Conservation (phyloP, 1,140 invertebrate genomes). For the Melitaea cinxia region DNA sequence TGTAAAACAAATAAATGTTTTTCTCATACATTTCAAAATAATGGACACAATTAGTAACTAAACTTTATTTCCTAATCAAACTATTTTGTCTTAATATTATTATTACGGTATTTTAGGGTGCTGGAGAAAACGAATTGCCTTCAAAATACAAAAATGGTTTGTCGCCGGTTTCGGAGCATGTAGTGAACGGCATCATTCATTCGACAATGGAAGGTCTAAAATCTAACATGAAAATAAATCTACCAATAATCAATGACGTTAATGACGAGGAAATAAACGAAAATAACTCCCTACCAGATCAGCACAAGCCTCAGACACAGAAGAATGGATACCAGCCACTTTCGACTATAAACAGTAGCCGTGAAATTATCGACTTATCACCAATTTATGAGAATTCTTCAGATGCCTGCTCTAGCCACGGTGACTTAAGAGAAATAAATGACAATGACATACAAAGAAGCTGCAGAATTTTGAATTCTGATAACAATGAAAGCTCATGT, state of each 20-base stretch:
- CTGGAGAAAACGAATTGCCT: conserved; percentile 60
- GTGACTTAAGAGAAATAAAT: conserved; percentile 67
- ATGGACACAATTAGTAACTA: too few species aligned
- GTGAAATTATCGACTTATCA: conserved; percentile 79
- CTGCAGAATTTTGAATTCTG: conserved; percentile 67
- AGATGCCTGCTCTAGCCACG: conserved; percentile 79
- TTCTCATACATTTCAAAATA: too few species aligned
- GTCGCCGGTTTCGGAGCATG: conserved; percentile 74
- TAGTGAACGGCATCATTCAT: conserved; percentile 72
- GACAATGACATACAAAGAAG: conserved; percentile 71
- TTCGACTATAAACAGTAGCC: conserved; percentile 63
- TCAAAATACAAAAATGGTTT: conserved; percentile 76
- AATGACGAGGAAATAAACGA: conserved; percentile 74
- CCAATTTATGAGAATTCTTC: conserved; percentile 81
- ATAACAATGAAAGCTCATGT: conserved; percentile 74
- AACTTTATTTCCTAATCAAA: background rate
- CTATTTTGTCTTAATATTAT: conserved; percentile 1
- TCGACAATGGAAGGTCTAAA: conserved; percentile 80
- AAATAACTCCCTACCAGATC: conserved; percentile 42
- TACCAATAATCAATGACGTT: conserved; percentile 79
- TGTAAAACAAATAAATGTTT: background rate
- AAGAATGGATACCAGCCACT: conserved; percentile 77
- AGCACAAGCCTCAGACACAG: conserved; percentile 53
- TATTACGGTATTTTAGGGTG: conserved; percentile 53
- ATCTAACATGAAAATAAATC: conserved; percentile 77